Base-by-base conservation (phyloP, 2,888 invertebrate genomes). In the Trichogramma dendrolimi region DNA sequence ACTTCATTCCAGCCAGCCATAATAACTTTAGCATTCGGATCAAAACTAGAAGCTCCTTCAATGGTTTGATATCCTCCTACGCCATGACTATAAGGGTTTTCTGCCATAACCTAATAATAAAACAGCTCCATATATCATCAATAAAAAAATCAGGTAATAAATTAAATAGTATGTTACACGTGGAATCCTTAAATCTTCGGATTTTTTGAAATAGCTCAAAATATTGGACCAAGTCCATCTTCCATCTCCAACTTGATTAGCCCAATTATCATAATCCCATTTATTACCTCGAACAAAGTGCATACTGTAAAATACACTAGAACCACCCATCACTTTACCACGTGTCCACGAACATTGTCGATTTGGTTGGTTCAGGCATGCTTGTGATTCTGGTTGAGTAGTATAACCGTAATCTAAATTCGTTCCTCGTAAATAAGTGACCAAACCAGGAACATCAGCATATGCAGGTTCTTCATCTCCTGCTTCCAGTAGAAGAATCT, bases 301-400 rank as follows among this genome's bases (percentile, higher is more conserved):
- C 58, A 58, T 61, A 6, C 52, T 44, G 49, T 64, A 55, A 14
- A 64, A 14, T 6, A 47, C 8, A 14, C 64, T 64, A 2, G 55
- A 51, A 6, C 61, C 64, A 50, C 61, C 64, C 61, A 64, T 56
- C 40, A 59, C 67, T 52, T 56, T 61, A 5, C 61, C 64, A 6
- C 88, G 83, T 0, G 89, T 88, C 83, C 88, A 86, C 68, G 83
- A 86, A 71, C 90, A 88, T 87, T 84, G 69, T 80, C 47, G 42
- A 48, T 55, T 27, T 87, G 84, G 69, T 80, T 50, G 42, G 47
- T 55, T 27, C 40, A 41, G 14, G 46, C 63, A 51, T 42, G 52
- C n/a, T 4, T 48, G 14, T 4, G 52, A 8, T 7, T 61, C 47
- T 11, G 61, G 53, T 42, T 56, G 52, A 11, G 61, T 57, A 4